These are phyloP conservation scores for Anthoptus insignis DNA, from an alignment of 2,888 invertebrate genomes.

Conservation along the genomic window DNA sequence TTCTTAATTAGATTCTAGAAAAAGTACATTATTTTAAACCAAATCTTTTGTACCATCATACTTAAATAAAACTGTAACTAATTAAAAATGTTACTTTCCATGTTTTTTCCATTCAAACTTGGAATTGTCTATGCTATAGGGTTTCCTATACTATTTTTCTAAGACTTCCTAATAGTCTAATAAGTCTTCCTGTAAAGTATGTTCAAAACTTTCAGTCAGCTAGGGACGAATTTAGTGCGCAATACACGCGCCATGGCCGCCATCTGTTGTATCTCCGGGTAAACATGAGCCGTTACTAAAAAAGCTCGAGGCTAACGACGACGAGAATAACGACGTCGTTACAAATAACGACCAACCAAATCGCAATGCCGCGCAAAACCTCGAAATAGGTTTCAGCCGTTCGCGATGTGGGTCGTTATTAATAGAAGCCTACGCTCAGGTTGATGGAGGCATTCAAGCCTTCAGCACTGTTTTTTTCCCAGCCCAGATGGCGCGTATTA, in stretches of 20 bases:
- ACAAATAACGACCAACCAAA: conserved; percentile 60
- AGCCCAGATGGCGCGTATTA: conserved; percentile 67
- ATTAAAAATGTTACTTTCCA: too few species aligned
- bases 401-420: conserved; percentile 61
- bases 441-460: conserved; percentile 67
- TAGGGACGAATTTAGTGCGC: neutral
- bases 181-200: neutral
- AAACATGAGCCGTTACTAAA: conserved; percentile 54
- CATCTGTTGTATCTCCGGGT: conserved; percentile 61
- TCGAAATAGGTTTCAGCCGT: conserved; percentile 62
- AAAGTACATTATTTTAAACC: too few species aligned
- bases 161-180: neutral
- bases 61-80: too few species aligned
- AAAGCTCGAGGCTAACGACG: conserved; percentile 62
- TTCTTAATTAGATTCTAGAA: too few species aligned
- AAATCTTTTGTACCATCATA: too few species aligned
- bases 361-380: conserved; percentile 54
- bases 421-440: conserved; percentile 73
- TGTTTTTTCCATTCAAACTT: too few species aligned
- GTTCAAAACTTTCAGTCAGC: neutral
- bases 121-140: too few species aligned
- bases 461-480: conserved; percentile 59
- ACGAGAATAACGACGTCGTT: conserved; percentile 72
- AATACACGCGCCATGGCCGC: conserved; percentile 66
- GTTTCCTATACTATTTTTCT: too few species aligned